A percentile compares a stretch with the other conserved stretches of the same genome.
Evolutionary conservation across 2,888 invertebrate species (phyloP).

Genomic region (Mythimna lalbum): DNA sequence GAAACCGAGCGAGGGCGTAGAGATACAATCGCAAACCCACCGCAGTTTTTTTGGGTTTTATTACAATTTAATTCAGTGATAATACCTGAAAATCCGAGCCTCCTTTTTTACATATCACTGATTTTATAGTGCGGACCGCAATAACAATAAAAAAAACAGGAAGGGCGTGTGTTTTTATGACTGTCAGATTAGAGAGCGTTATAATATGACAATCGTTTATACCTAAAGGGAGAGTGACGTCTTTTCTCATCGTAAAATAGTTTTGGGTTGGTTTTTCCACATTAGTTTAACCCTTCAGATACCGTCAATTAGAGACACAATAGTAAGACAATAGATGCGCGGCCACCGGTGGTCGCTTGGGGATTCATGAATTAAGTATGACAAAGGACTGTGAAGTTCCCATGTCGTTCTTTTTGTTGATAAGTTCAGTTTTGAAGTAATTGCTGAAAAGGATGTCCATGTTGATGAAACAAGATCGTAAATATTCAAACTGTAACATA

Average conservation of each 20-base stretch:
- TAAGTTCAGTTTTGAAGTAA: conserved; percentile 2
- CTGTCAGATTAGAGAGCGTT: conserved; percentile 29
- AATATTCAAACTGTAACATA: no score
- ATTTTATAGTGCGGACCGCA: not conserved
- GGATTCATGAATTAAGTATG: no score
- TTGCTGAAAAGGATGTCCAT: not conserved
- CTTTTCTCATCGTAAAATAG: conserved; percentile 25
- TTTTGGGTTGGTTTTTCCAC: conserved; percentile 20
- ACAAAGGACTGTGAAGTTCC: conserved; percentile 7
- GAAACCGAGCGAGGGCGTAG: not conserved
- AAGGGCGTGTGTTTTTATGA: conserved; percentile 18
- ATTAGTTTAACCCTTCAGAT: no score
- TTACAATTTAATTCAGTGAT: conserved; percentile 23
- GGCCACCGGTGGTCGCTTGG: no score
- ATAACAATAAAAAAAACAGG: conserved; percentile 46
- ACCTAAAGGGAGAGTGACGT: conserved; percentile 4
- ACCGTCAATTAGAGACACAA: no score
- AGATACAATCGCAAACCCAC: not conserved
- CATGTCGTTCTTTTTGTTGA: conserved; percentile 17
- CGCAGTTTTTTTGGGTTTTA: not conserved
- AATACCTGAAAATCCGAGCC: conserved; percentile 6
- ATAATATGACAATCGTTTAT: conserved; percentile 27
- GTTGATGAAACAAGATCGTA: no score
- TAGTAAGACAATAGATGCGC: no score
- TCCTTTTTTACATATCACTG: conserved; percentile 11